Evolutionary conservation across 35 echinoderm and acorn worm genomes (phyloP).

Genomic region (Apostichopus parvimensis): DNA sequence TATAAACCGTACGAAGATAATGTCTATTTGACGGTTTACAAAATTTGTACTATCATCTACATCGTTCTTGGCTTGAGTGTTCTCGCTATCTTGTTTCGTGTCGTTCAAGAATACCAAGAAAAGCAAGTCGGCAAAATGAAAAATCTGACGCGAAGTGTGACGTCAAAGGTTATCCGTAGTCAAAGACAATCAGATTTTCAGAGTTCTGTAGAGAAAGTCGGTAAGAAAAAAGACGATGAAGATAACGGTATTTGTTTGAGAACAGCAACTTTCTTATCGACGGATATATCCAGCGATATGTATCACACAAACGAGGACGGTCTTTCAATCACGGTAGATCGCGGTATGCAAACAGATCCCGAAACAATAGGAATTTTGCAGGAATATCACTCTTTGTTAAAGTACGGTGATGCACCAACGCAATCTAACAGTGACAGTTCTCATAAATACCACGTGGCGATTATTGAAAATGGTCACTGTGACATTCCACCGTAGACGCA

Average conservation of each 20-base stretch:
- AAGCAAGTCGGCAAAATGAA: conserved; percentile 49
- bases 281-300: conserved; percentile 22
- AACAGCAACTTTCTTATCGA: conserved; percentile 36
- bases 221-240: conserved; percentile 17
- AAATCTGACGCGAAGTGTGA: conserved; percentile 33
- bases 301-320: conserved; percentile 29
- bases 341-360: conserved; percentile 31
- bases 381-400: conserved; percentile 14
- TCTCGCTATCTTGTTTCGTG: conserved; percentile 40
- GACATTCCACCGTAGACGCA: neutral
- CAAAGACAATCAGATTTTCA: conserved; percentile 31
- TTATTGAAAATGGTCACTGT: conserved; percentile 27
- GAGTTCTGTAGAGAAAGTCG: conserved; percentile 25
- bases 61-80: conserved; percentile 48
- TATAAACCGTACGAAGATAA: conserved; percentile 45
- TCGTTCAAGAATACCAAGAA: conserved; percentile 55
- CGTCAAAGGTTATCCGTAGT: conserved; percentile 36
- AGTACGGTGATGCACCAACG: neutral
- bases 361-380: conserved; percentile 27
- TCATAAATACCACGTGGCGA: neutral
- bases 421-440: neutral
- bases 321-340: neutral
- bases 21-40: conserved; percentile 27
- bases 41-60: conserved; percentile 29
- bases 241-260: conserved; percentile 19